Evolutionary conservation across 2,797 vertebrate genomes (phyloP), one percentile per base, ranked within the genome.

Genomic region (Typhlichthys subterraneus): DNA sequence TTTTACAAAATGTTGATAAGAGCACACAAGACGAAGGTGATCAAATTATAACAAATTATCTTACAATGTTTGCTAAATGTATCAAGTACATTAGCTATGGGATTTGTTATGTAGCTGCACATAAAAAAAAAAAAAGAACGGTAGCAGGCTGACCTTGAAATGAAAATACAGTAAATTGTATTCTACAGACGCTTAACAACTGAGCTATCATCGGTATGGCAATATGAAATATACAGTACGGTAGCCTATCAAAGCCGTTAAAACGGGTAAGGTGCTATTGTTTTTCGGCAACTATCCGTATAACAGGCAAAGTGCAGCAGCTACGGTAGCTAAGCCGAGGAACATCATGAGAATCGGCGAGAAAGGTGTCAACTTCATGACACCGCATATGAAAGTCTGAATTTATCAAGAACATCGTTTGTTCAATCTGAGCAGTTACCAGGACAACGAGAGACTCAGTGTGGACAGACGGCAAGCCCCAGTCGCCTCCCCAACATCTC

Each of bases 381-480:
- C 33, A 38, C 8, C 33, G 1, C 33, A 38, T 38, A 38, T 6
- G 5, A 38, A 38, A 38, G 33, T 38, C 33, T 1, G 13, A 17
- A n/a, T 14, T 48, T 5, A 19, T 12, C 15, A 45, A n/a, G 14
- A 12, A 8, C 14, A 11, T 11, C 12, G 2, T 31, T 12, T 45
- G 38, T 31, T 19, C 23, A 46, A 59, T 19, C 17, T 46, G 52
- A 12, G 12, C 2, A 15, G 56, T 94, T 94, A 99, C 97, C 96
- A 98, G 88, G 42, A 99, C 94, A 63, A 94, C 88, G 15, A 99
- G 90, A 13, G 92, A 96, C 74, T 98, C 96, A 52, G 92, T 93
- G 87, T 99, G 96, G 13, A 98, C 90, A 7, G 97, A 98, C 1
- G 96, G 97, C 65, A 99, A 86, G 55, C 95, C 96, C 97, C 97